These are phyloP conservation scores for Eriosoma lanigerum DNA, from an alignment of 1,140 invertebrate genomes.

Conservation along the genomic window DNA sequence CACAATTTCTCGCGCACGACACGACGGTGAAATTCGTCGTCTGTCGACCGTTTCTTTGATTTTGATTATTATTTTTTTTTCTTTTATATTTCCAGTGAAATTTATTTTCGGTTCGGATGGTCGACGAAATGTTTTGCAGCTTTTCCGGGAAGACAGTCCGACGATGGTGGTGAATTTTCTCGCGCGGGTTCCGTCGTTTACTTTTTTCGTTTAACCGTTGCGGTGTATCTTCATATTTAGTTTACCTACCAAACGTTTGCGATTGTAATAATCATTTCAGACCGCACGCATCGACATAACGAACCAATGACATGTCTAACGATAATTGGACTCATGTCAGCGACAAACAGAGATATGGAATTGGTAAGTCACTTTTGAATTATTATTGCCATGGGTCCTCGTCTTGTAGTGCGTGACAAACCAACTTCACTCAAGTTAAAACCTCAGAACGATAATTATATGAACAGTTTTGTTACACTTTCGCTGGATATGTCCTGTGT, in stretches of 20 bases:
- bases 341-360: conserved; percentile 52
- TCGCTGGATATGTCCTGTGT: too few species aligned
- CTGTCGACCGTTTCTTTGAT: neutral
- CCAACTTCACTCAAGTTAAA: neutral
- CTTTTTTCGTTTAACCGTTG: too few species aligned
- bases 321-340: conserved; percentile 50
- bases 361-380: conserved; percentile 46
- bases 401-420: neutral
- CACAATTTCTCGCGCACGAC: neutral
- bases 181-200: too few species aligned
- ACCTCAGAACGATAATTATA: neutral
- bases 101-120: too few species aligned
- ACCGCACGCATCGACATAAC: neutral
- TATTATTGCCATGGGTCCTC: neutral
- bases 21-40: neutral
- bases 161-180: too few species aligned
- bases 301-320: conserved; percentile 44
- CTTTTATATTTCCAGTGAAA: too few species aligned
- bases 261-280: too few species aligned
- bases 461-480: neutral
- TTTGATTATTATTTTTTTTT: neutral
- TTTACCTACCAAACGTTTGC: too few species aligned
- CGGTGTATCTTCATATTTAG: too few species aligned
- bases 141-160: too few species aligned
- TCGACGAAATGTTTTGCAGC: too few species aligned